Evolutionary conservation across 2,888 invertebrate species (phyloP), one percentile per base, ranked within the genome.

Genomic region (Chrysolina oricalcia): DNA sequence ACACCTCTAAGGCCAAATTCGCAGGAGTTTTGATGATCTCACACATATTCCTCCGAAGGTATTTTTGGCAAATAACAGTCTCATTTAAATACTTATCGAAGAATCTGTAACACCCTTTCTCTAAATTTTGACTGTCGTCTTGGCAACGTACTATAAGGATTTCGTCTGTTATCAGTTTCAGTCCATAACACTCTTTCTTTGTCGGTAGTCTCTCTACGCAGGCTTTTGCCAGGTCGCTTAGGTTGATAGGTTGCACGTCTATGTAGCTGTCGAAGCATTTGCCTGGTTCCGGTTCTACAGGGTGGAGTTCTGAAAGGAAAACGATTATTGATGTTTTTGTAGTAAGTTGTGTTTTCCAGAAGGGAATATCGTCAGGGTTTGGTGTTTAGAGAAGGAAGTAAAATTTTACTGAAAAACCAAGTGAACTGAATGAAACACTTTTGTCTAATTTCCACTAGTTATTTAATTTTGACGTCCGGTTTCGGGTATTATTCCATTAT

Each of bases 1-100:
- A 70, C 19, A 76, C 67, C 17, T 76, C 76, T 21, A 76, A 67
- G 1, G 46, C 70, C 35, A 76, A 67, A 53, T 73, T 73, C 15
- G 53, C 71, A 0, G 76, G 76, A 13, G 76, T 76, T 59, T 76
- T 76, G 2, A 76, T 41, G 11, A 76, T 59, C 63, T 76, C 76
- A 67, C 76, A 76, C 56, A 66, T 64, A 62, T 70, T 76, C 56
- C 70, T 66, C 4, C 40, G 46, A 15, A 48, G 17, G 27, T 63
- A 76, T 27, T 66, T 72, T 23, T 76, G 76, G 27, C 76, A 76
- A 56, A 76, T 56, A 17, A 73, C 56, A 17, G 17, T 67, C 48
- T 73, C 66, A 9, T 40, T 59, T 8, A 62, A 69, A 43, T 73
- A 67, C 21, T 63, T 62, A n/a, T 76, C 70, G 50, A 76, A 70